Percentiles rank a stretch among this genome's conserved stretches.
Conservation (phyloP, 2,888 invertebrate genomes). For the Heliconius aoede region DNA sequence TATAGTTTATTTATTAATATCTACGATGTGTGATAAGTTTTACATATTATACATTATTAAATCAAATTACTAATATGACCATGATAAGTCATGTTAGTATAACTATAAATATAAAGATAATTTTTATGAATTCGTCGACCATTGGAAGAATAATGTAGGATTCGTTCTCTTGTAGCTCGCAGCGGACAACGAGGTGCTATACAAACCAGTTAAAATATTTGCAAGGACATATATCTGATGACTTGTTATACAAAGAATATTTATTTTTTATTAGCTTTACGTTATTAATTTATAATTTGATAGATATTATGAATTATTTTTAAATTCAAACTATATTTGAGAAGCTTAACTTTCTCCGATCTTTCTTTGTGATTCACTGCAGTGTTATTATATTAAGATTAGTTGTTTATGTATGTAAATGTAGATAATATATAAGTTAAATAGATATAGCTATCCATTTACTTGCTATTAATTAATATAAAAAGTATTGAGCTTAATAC, state of each 20-base stretch:
- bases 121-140: conserved; percentile 14
- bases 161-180: conserved; percentile 44
- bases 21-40: neutral
- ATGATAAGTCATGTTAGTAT: conserved; percentile 34
- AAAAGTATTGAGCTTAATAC: neutral
- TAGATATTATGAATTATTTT: neutral
- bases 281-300: neutral
- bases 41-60: conserved; percentile 19
- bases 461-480: too few species aligned
- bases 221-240: conserved; percentile 58
- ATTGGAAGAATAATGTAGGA: conserved; percentile 31
- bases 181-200: conserved; percentile 50
- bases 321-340: neutral
- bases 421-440: neutral
- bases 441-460: neutral
- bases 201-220: conserved; percentile 58
- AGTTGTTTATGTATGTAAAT: neutral
- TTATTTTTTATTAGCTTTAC: neutral
- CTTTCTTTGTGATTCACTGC: neutral
- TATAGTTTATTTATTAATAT: conserved; percentile 7
- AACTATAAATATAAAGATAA: conserved; percentile 26
- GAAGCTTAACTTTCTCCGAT: neutral
- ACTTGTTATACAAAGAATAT: conserved; percentile 47
- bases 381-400: neutral
- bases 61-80: conserved; percentile 41